Evolutionary conservation across 2,888 invertebrate genomes (phyloP), one percentile per base, ranked within the genome.

Genomic region (Psylliodes chrysocephalus): DNA sequence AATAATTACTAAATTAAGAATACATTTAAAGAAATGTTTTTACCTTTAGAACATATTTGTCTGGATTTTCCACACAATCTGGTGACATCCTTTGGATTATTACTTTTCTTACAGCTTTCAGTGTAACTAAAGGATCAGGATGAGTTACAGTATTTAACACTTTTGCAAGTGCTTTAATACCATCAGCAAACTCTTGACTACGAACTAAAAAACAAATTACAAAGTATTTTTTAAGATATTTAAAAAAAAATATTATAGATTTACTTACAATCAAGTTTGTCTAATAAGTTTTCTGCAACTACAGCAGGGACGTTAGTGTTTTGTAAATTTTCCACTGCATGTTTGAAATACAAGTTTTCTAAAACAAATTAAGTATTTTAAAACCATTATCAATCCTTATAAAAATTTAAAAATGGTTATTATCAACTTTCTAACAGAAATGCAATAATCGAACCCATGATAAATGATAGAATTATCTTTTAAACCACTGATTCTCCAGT

Each of bases 201-300:
- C 91, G 86, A 84, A 95, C 95, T 95, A 42, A 57, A 62, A 64
- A 47, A 60, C 85, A 85, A 33, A 35, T 35, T 33, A 12, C 60
- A 85, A 74, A 85, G 85, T 86, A 71, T n/a, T n/a, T n/a, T n/a
- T n/a, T n/a, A n/a, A n/a, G n/a, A n/a, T n/a, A n/a, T n/a, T n/a
- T n/a, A n/a, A n/a, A n/a, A n/a, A n/a, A n/a, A n/a, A n/a, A 25
- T 25, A 3, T 35, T 15, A n/a, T n/a, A 2, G n/a, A 19, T 46
- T 68, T 75, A 87, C 91, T 89, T 83, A 94, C 94, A 95, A 78
- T 95, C 90, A 70, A 95, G 86, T 77, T 91, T 92, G 79, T 95
- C 95, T 68, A 95, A 83, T 8, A 94, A 91, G 82, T 95, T 95
- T 67, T 90, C 87, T 28, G 93, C 90, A 17, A 91, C 89, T 59